Base-by-base conservation (phyloP, 2,113 vertebrate genomes). In the Nannobrachium achirus region DNA sequence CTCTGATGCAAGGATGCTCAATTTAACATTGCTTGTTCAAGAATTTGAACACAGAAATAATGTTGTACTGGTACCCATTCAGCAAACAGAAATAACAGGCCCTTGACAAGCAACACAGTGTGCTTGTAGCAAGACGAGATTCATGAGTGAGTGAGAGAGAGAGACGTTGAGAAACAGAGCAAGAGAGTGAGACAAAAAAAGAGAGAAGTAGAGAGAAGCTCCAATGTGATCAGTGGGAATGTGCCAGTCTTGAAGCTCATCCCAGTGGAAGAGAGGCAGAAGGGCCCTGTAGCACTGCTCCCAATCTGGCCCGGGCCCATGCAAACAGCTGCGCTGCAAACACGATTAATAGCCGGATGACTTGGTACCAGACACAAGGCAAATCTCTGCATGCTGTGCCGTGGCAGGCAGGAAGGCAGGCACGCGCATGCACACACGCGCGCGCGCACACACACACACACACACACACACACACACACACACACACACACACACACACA, bases 291-390 rank as follows among this genome's bases (percentile, higher is more conserved):
- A 95, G 96, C 95, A 71, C 93, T 95, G 91, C 87, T 91, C 90
- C 86, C 94, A 96, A 96, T 96, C 95, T 97, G 95, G 94, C 91
- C 87, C 86, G 40, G 7, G 82, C 91, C 93, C 92, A 92, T 84
- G 88, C 90, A 92, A 94, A 95, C 95, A 96, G 95, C 95, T 97
- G 96, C 92, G 94, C 90, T 91, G 94, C 94, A 95, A 96, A 95
- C 93, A 95, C 93, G 94, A 96, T 97, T 96, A 96, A 95, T 92
- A 95, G 93, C 82, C 94, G 94, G 94, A 95, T 96, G 96, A 97
- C 92, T 96, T 95, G 95, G 92, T 96, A 96, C 95, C 95, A 96
- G 92, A 95, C 94, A 81, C 92, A 91, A 89, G 93, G 89, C 93
- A 93, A 92, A 93, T 57, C 88, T 63, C 69, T 70, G 56, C 16